Conservation (phyloP, 2,113 vertebrate species). For the Mormyrus iriodes region DNA sequence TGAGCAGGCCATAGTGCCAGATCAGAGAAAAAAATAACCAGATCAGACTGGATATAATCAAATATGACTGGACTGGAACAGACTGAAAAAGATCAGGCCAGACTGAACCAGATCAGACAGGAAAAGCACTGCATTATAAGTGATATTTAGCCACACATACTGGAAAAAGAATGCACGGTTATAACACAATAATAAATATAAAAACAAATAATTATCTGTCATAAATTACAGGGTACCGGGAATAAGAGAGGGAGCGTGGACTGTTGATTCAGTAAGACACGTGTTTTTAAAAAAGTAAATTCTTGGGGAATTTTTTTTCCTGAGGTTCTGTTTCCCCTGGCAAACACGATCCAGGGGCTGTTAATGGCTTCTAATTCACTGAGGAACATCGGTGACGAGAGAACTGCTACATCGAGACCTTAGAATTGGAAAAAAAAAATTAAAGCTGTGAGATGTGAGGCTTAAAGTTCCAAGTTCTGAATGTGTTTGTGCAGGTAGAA, state of each 20-base stretch:
- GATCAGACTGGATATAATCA: background rate
- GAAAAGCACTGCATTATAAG: slow-evolving; percentile 45
- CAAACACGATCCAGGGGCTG: slow-evolving; percentile 55
- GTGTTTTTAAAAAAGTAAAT: slow-evolving; percentile 35
- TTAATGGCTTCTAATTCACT: slow-evolving; percentile 69
- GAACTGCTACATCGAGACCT: slow-evolving; percentile 51
- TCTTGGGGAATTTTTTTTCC: slow-evolving; percentile 65
- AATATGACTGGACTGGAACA: background rate
- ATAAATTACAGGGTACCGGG: slow-evolving; percentile 68
- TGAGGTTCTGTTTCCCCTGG: slow-evolving; percentile 73
- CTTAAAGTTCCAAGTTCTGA: slow-evolving; percentile 9
- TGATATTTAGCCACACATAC: slow-evolving; percentile 85
- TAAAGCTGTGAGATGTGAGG: background rate
- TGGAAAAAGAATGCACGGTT: slow-evolving; percentile 70
- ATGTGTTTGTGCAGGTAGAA: slow-evolving; percentile 13
- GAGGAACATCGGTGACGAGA: slow-evolving; percentile 61
- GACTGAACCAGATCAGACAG: background rate
- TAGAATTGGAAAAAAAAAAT: slow-evolving; percentile 2
- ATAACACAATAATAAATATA: slow-evolving; percentile 92
- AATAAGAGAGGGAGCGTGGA: slow-evolving; percentile 55
- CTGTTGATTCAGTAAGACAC: slow-evolving; percentile 37
- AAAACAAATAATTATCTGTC: slow-evolving; percentile 68
- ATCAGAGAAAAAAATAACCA: background rate
- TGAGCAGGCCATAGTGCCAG: background rate
- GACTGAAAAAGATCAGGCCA: background rate